Evolutionary conservation across 2,888 invertebrate genomes (phyloP), one percentile per base, ranked within the genome.

Genomic region (Caenorhabditis sp.): DNA sequence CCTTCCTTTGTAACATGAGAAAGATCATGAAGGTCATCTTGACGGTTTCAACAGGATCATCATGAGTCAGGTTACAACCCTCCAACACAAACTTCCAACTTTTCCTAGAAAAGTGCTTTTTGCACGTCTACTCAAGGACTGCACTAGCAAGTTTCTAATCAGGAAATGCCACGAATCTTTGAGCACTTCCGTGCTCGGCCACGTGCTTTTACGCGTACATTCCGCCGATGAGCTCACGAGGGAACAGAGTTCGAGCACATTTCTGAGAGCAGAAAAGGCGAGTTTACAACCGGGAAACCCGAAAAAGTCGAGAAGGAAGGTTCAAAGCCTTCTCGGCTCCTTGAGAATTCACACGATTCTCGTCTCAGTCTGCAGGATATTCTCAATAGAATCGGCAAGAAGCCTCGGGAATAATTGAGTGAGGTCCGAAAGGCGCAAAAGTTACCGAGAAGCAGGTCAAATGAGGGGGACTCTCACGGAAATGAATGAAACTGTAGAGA

Each of bases 361-460:
- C n/a, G n/a, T 46, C n/a, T 50, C 50, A 32, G 50, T 50, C 50
- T 50, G 32, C 50, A 30, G 50, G 9, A 2, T 17, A 30, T 50
- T 50, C 32, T 32, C 26, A 50, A 50, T 50, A 50, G 50, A 50
- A 50, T 48, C 11, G 5, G 2, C 3, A n/a, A 48, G n/a, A 17
- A 26, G n/a, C 7, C 15, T 9, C 15, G 30, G 11, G 50, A 50
- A 50, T 50, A 50, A 32, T 30, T 50, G 50, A 50, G 50, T 30
- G 30, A 17, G 30, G 30, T 30, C 32, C 17, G 17, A 13, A 6
- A 48, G 27, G 48, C 6, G 9, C 46, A 27, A 32, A 50, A 17
- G 50, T 30, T 30, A 50, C 7, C 9, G 3, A 45, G 7, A 20
- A 20, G 17, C 22, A 45, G 20, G 2, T 5, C 30, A 5, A 30